Percentiles rank a stretch among this genome's conserved stretches.
These are phyloP conservation scores for Rhinogobius similis DNA, from an alignment of 2,113 vertebrate genomes.

Conservation along the genomic window DNA sequence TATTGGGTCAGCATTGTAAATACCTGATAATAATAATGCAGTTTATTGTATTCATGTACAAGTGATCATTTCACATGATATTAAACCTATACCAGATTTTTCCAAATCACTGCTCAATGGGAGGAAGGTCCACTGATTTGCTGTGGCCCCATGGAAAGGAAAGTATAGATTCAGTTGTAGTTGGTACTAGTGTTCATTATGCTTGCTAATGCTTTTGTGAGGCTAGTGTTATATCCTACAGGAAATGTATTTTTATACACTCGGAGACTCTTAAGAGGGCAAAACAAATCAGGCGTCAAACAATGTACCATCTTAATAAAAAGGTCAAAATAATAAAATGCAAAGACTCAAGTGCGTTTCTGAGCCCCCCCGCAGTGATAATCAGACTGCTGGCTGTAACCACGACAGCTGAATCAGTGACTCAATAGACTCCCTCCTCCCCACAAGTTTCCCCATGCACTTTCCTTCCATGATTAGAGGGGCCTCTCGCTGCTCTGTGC, in stretches of 20 bases:
- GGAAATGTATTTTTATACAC: not conserved
- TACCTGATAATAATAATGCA: not conserved
- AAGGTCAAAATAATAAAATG: slow-evolving; percentile 29
- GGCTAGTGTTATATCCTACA: not conserved
- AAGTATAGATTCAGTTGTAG: too few species aligned
- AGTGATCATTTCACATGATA: too few species aligned
- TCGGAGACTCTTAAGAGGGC: not conserved
- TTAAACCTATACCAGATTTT: not conserved
- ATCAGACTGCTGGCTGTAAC: slow-evolving; percentile 58
- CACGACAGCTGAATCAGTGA: slow-evolving; percentile 60
- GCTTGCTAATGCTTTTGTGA: not conserved
- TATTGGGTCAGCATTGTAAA: not conserved
- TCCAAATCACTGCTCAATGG: too few species aligned
- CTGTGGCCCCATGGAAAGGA: too few species aligned
- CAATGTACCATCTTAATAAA: slow-evolving; percentile 17
- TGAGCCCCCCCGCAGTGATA: slow-evolving; percentile 51
- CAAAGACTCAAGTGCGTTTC: slow-evolving; percentile 35
- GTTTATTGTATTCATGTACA: not conserved
- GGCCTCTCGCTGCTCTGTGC: slow-evolving; percentile 54
- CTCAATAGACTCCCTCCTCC: slow-evolving; percentile 42
- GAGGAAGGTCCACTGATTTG: too few species aligned
- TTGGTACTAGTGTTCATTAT: not conserved
- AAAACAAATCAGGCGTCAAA: slow-evolving; percentile 9
- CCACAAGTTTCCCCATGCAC: slow-evolving; percentile 31
- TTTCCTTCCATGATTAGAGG: slow-evolving; percentile 52